Conservation (phyloP, 2,888 invertebrate genomes). For the Ceriagrion tenellum region DNA sequence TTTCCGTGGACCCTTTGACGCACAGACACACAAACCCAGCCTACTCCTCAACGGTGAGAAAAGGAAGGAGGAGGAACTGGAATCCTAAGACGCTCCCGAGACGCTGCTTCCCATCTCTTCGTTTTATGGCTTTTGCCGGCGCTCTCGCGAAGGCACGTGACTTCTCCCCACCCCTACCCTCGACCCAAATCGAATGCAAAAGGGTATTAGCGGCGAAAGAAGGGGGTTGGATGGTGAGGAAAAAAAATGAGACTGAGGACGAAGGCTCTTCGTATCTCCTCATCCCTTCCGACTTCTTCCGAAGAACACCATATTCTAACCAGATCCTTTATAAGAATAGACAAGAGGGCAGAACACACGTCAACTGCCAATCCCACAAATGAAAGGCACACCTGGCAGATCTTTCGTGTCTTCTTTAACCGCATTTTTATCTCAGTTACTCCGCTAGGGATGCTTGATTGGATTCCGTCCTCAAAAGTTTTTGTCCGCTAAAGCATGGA, state of each 20-base stretch:
- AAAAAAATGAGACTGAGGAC: neutral
- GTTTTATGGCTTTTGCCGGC: neutral
- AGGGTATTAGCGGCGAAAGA: slow-evolving; percentile 24
- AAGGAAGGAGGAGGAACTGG: neutral
- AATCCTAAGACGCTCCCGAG: neutral
- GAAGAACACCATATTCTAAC: neutral
- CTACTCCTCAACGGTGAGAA: neutral
- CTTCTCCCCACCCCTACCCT: neutral
- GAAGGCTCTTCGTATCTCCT: slow-evolving; percentile 16
- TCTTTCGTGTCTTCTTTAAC: neutral
- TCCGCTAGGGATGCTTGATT: neutral
- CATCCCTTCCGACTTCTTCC: too few relatives aligned
- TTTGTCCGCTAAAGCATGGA: too few relatives aligned
- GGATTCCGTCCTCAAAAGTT: neutral
- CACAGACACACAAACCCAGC: neutral
- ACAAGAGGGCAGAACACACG: neutral
- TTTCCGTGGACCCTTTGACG: neutral
- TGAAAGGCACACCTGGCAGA: neutral
- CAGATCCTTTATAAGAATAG: neutral
- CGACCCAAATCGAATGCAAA: slow-evolving; percentile 45
- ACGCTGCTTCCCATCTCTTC: neutral
- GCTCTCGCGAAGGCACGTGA: slow-evolving; percentile 4
- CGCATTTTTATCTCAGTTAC: neutral
- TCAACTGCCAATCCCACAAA: neutral
- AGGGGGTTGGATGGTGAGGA: neutral